Base-by-base conservation (phyloP, 2,113 vertebrate species). In the Hystrix brachyura region DNA sequence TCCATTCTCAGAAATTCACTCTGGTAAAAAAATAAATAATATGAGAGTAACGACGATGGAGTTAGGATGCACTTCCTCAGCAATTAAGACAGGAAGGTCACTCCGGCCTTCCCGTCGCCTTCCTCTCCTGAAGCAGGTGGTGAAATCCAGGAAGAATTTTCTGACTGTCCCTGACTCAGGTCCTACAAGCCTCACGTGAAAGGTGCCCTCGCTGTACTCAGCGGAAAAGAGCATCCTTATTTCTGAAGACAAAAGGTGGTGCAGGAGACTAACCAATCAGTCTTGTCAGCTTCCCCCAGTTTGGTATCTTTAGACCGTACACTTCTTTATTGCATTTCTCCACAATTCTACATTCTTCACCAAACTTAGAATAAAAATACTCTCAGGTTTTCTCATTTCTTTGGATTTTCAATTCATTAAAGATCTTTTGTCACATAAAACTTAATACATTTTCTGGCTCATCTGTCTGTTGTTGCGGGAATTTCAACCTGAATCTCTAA, bases 11-110 rank as follows among this genome's bases (percentile, higher is more conserved):
- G 51, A 96, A 87, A 87, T 38, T 88, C 12, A 93, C 29, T 86
- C 15, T 72, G 90, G 57, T 85, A 43, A 94, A 89, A 78, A 0
- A 85, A 65, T 60, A 97, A 84, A 18, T 71, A 84, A 92, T 4
- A 60, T 34, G 29, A 94, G 79, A 92, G 78, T 59, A 86, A 60
- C 3, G 18, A 71, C 3, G 18, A 71, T 38, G 13, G 43, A 6
- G 5, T 51, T 11, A 71, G 53, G 29, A 43, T 8, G 53, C 0
- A 0, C 6, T 53, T 51, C 18, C 60, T 51, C 11, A 21, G 34
- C 86, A 53, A 19, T 55, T 27, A 80, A 60, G 38, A 23, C 82
- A 71, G 64, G 25, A 79, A 69, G 7, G 5, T 15, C 43, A 55
- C 13, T 64, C 6, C 53, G 43, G 46, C 34, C 14, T 7, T 25